A percentile compares a stretch with the other conserved stretches of the same genome.
Conservation (phyloP, 1,140 invertebrate species). For the Ips typographus region DNA sequence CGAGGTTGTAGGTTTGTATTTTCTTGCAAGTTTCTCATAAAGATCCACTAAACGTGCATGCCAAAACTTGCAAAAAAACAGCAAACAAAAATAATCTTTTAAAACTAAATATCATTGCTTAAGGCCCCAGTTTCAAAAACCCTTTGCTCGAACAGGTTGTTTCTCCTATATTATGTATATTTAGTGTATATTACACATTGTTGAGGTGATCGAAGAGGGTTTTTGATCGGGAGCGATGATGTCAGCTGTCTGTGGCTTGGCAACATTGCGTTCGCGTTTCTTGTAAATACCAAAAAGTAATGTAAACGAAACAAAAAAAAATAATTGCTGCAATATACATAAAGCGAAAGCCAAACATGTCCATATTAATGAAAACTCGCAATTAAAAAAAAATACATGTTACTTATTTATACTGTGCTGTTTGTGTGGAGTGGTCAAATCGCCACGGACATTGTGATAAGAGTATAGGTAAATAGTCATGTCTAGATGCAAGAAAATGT, state of each 20-base stretch:
- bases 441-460: slow-evolving; percentile 53
- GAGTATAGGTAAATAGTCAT: slow-evolving; percentile 52
- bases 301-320: slow-evolving; percentile 26
- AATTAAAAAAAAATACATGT: slow-evolving; percentile 50
- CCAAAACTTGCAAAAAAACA: too few relatives aligned
- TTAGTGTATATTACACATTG: slow-evolving; percentile 39
- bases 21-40: too few relatives aligned
- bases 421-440: slow-evolving; percentile 49
- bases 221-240: slow-evolving; percentile 11
- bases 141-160: slow-evolving; percentile 6
- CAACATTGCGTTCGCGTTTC: neutral
- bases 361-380: slow-evolving; percentile 48
- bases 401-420: slow-evolving; percentile 54
- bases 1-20: too few relatives aligned
- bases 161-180: slow-evolving; percentile 24
- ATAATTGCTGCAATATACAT: slow-evolving; percentile 46
- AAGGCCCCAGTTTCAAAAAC: neutral
- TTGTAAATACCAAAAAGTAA: slow-evolving; percentile 12
- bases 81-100: too few relatives aligned
- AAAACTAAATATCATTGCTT: too few relatives aligned
- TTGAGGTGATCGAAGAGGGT: slow-evolving; percentile 22
- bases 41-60: too few relatives aligned
- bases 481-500: slow-evolving; percentile 50
- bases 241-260: neutral
- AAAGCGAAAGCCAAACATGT: slow-evolving; percentile 46